Base-by-base conservation (phyloP, 1,140 invertebrate genomes). In the Pogonognathellus flavescens region DNA sequence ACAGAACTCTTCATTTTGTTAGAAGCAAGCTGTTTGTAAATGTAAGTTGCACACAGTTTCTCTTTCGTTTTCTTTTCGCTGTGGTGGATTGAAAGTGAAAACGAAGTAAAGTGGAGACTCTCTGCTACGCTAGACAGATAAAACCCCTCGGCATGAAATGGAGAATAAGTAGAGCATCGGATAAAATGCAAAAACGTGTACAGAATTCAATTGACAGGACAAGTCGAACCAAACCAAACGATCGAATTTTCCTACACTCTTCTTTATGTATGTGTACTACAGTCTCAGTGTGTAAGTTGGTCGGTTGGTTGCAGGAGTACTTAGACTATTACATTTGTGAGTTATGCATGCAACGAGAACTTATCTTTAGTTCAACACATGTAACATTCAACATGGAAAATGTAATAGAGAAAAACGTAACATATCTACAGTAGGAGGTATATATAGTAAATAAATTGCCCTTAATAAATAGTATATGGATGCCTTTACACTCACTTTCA, bases 161-260 rank as follows among this genome's bases (percentile, higher is more conserved):
- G 59, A 82, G 81, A 59, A 72, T 59, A 81, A 85, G 84, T 85
- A 31, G 76, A 85, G 76, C 72, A 81, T 85, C 55, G 60, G 84
- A 85, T 81, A 85, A 62, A 85, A 85, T 81, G 76, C 41, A 59
- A 81, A 81, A 85, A 85, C 84, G 84, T 85, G 84, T 81, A 85
- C 55, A 53, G 84, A 85, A 85, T 85, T 81, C 76, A 80, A 85
- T 85, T 85, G 72, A 22, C 55, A 82, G 50, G 53, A 50, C 22
- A 9, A 76, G n/a, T 18, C 41, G 8, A 49, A 7, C 41, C 70
- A 76, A 76, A 76, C 70, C 70, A 41, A 76, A 76, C 70, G 50
- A 55, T 9, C 20, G 50, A 81, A 81, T 55, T 81, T 81, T 81
- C 52, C 18, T 81, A 55, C 25, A 16, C 53, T 50, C 50, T 25